These are phyloP conservation scores for Aphidius gifuensis DNA, from an alignment of 1,140 invertebrate genomes.

Conservation along the genomic window DNA sequence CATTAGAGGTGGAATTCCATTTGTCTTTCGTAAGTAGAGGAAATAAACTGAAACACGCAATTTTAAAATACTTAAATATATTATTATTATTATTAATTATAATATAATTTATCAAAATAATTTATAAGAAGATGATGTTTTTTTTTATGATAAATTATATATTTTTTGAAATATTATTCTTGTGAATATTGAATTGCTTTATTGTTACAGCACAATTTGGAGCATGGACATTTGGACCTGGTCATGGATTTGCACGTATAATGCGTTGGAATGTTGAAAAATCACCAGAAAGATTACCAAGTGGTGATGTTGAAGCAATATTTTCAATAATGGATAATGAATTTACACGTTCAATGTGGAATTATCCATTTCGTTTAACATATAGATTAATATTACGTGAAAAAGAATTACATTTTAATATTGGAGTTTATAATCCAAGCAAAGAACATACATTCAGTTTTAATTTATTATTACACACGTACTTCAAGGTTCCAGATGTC, in stretches of 20 bases:
- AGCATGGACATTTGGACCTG: slow-evolving; percentile 86
- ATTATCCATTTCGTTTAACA: slow-evolving; percentile 83
- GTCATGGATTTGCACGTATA: slow-evolving; percentile 91
- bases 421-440: slow-evolving; percentile 86
- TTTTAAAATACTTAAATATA: slow-evolving; percentile 14
- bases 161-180: too few relatives aligned
- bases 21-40: slow-evolving; percentile 89
- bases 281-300: slow-evolving; percentile 77
- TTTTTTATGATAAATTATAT: slow-evolving; percentile 17
- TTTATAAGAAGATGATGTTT: not conserved
- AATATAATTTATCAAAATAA: slow-evolving; percentile 10
- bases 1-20: slow-evolving; percentile 90
- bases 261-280: slow-evolving; percentile 87
- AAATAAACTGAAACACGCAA: slow-evolving; percentile 24
- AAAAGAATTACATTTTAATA: slow-evolving; percentile 89
- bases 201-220: slow-evolving; percentile 82
- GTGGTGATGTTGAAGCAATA: slow-evolving; percentile 86
- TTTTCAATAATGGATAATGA: slow-evolving; percentile 90
- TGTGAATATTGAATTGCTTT: slow-evolving; percentile 20
- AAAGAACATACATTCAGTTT: slow-evolving; percentile 89
- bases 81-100: not conserved
- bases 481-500: slow-evolving; percentile 93
- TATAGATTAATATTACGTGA: slow-evolving; percentile 85
- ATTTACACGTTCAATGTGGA: slow-evolving; percentile 91
- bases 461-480: slow-evolving; percentile 89